These are phyloP conservation scores for Danio kyathit DNA, from an alignment of 2,797 vertebrate genomes.

Conservation along the genomic window DNA sequence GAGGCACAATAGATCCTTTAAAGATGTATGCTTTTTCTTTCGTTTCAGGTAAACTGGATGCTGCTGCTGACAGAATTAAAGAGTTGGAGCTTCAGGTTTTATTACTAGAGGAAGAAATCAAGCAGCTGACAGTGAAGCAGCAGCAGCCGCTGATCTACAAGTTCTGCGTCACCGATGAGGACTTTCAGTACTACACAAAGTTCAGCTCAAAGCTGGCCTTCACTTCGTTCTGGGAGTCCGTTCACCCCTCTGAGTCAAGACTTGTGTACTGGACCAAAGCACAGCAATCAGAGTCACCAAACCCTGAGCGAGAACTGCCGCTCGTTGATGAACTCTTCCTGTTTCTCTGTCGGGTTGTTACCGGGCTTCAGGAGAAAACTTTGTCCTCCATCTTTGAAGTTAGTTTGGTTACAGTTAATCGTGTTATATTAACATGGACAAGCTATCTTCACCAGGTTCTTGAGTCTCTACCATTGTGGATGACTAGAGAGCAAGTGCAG, in stretches of 20 bases:
- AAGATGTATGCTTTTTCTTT: neutral
- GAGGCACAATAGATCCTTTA: too few species aligned
- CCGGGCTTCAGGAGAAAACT: conserved; percentile 33
- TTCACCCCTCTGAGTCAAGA: conserved; percentile 32
- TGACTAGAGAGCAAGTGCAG: neutral
- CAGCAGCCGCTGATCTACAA: neutral
- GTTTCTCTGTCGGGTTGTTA: conserved; percentile 29
- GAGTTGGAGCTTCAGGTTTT: conserved; percentile 1
- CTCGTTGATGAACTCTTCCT: conserved; percentile 35
- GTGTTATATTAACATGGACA: conserved; percentile 39
- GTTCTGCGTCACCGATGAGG: conserved; percentile 39
- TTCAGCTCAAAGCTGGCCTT: conserved; percentile 32
- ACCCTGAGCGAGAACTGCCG: neutral
- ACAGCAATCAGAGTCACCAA: conserved; percentile 1
- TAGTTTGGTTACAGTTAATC: conserved; percentile 35
- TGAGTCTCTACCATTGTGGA: neutral
- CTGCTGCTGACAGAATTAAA: neutral
- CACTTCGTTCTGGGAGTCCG: conserved; percentile 20
- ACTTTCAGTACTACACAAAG: conserved; percentile 29
- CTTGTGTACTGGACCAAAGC: conserved; percentile 30
- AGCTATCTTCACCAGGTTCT: conserved; percentile 21
- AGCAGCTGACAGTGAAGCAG: conserved; percentile 4
- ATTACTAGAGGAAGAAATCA: neutral
- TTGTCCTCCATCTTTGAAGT: conserved; percentile 13
- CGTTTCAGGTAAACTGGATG: conserved; percentile 1